Evolutionary conservation across 2,888 invertebrate species (phyloP), one percentile per base, ranked within the genome.

Genomic region (Andrena camellia): DNA sequence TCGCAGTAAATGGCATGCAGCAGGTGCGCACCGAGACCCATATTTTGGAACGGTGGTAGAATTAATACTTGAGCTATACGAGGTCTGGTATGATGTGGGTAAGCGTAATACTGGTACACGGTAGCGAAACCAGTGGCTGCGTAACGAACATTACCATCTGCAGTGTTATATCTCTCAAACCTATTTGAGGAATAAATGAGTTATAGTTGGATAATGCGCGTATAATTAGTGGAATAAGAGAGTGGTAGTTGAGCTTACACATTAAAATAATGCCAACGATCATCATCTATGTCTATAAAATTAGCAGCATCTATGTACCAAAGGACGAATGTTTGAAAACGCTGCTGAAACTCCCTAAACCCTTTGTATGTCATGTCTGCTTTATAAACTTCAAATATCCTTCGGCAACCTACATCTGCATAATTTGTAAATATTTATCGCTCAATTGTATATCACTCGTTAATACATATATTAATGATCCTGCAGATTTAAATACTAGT

Each of bases 281-380:
- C 96, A 95, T 99, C 99, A 93, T 98, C 97, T 3, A 97, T 95
- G 94, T 99, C 99, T 88, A 99, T 98, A 92, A 97, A 99, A 50
- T 97, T 98, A 0, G 99, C 99, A 17, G 98, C 99, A 95, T 99
- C 99, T 87, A 99, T 98, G 94, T 97, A 99, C 97, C 98, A 99
- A 79, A 99, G 94, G 10, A 99, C 95, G 92, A 99, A 98, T 0
- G 98, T 98, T 94, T 99, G 98, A 88, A 99, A 95, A 71, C 97
- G 95, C 86, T 96, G 95, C 93, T 99, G 98, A 93, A 97, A 99
- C 4, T 96, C 95, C 33, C 96, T 93, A 93, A 99, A 99, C 0
- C 97, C 96, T 0, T 96, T 96, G 69, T 96, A 95, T 17, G 96
- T 95, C 86, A 96, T 96, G 90, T 97, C 96, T 90, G 96, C 96